Base-by-base conservation (phyloP, 2,113 vertebrate species). In the Corydoras sp. region DNA sequence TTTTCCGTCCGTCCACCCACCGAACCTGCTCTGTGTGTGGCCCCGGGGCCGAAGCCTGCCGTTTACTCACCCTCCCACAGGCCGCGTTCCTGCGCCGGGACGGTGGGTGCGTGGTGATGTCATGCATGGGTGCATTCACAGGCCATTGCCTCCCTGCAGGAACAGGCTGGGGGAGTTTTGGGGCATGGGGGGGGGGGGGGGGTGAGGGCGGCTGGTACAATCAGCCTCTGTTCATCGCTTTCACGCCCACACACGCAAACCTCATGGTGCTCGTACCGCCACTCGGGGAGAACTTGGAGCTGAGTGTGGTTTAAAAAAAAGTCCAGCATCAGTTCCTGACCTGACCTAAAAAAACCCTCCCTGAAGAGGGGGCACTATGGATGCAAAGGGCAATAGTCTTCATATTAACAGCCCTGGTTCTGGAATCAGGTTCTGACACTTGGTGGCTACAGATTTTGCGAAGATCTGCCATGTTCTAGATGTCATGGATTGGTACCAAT, bases 1-100 rank as follows among this genome's bases (percentile, higher is more conserved):
- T 69, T 69, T 75, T 79, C 74, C 71, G 70, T 61, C 2, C 62
- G 35, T 60, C 60, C 67, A 66, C 51, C 58, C 51, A 48, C 8
- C 18, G 12, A 59, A 68, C 12, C 53, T 68, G 53, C 59, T 48
- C 12, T 66, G 53, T 43, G 79, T 24, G 24, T 61, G 69, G 76
- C 31, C 50, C 6, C 11, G 55, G 62, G n/a, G 13, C 50, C 5
- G 15, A 14, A 48, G 51, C 12, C 35, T 48, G 49, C 10, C 62
- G 35, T 74, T 70, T 70, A 62, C 48, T 2, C n/a, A 65, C 60
- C 29, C 43, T 58, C 11, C 11, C 49, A 62, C 14, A 50, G 58
- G 67, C 13, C 29, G n/a, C 3, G 18, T 58, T 48, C 72, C 48
- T 65, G 56, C 15, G 10, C 54, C 15, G 43, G 69, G 54, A 51